Evolutionary conservation across 2,113 vertebrate genomes (phyloP).

Genomic region (Lamprotornis superbus): DNA sequence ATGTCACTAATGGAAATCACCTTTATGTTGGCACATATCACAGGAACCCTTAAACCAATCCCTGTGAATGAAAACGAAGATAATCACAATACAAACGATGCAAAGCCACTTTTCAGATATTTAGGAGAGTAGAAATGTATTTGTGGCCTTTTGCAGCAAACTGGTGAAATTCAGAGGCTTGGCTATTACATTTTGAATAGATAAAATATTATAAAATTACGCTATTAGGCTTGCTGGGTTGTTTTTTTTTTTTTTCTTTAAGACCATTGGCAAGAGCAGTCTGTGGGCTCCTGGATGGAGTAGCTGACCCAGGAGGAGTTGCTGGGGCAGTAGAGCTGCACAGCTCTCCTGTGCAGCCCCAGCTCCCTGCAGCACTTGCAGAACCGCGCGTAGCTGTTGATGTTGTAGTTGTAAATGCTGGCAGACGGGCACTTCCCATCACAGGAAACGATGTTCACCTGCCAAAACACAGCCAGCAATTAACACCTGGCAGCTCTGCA

Average conservation of each 20-base stretch:
- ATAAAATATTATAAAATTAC: background rate
- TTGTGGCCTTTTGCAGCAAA: background rate
- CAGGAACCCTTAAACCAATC: background rate
- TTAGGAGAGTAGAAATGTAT: background rate
- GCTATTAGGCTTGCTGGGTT: background rate
- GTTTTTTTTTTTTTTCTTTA: constrained; percentile 52
- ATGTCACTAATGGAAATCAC: background rate
- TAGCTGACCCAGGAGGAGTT: constrained; percentile 97
- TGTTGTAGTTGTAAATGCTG: constrained; percentile 99
- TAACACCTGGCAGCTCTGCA: background rate
- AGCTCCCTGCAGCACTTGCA: constrained; percentile 98
- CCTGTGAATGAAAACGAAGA: background rate
- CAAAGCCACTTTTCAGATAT: background rate
- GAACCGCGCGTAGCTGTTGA: constrained; percentile 95
- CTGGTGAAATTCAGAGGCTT: background rate
- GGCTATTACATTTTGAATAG: background rate
- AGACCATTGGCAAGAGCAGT: constrained; percentile 98
- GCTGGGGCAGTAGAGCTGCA: constrained; percentile 91
- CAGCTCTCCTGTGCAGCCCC: constrained; percentile 87
- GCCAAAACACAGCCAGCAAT: background rate
- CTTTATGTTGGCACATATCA: constrained; percentile 1
- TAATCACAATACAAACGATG: background rate
- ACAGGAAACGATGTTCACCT: constrained; percentile 98
- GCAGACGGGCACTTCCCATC: constrained; percentile 96
- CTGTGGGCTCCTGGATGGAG: constrained; percentile 93